Base-by-base conservation (phyloP, 2,888 invertebrate species). In the Artemia sinica region DNA sequence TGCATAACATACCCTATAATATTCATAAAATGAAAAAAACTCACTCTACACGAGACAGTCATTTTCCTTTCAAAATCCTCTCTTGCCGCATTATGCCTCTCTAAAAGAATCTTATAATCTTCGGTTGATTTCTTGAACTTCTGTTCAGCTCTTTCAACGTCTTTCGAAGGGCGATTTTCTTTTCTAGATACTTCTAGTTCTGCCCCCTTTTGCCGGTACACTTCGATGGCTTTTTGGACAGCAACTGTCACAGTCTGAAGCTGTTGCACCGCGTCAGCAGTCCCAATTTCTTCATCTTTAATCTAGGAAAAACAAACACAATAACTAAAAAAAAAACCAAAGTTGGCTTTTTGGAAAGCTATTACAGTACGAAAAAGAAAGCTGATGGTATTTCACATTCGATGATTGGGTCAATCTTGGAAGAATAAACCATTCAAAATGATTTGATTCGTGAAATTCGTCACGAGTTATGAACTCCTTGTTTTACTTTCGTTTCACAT, bases 51-150 rank as follows among this genome's bases (percentile, higher is more conserved):
- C 63, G 92, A 89, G 73, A 86, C 84, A 8, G 88, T 88, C 95
- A 97, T 96, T 81, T 93, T 93, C 75, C 86, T 86, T 79, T 96
- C 94, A 81, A 96, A 98, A 75, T 94, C 93, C 74, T 89, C 89
- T 77, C 96, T 88, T 67, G 93, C 86, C 50, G 84, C 81, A 75
- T 86, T 87, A 78, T 97, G 96, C 79, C 96, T 97, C 71, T 96
- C 95, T 72, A 94, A 86, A 74, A 92, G 83, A 72, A 82, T 81
- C 77, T 88, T 88, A 77, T 96, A 97, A 75, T 98, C 97, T 76
- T 97, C 96, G 78, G 94, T 89, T 41, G 94, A 85, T 80, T 95
- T 95, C 76, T 89, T 90, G 73, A 91, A 81, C 78, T 97, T 96
- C 1, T 84, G 81, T 79, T 95, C 95, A 70, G 90, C 87, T 79